A percentile compares a stretch with the other conserved stretches of the same genome.
Evolutionary conservation across 2,888 invertebrate genomes (phyloP).

Genomic region (Agriopis marginaria): DNA sequence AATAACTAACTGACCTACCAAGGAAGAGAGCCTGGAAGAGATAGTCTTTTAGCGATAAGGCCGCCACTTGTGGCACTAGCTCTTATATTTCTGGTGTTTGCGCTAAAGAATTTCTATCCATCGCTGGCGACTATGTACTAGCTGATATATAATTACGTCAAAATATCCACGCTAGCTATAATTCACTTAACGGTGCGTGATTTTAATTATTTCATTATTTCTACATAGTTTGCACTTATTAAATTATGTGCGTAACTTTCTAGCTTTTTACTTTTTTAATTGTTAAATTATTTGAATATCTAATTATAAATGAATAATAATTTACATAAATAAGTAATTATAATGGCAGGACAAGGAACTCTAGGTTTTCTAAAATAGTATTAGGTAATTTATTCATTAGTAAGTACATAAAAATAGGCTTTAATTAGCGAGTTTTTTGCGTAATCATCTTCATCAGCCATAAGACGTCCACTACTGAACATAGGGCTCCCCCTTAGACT

Average conservation of each 20-base stretch:
- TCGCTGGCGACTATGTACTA: not conserved
- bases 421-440: not conserved
- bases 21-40: too few relatives aligned
- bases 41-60: too few relatives aligned
- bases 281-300: slow-evolving; percentile 15
- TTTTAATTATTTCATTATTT: slow-evolving; percentile 23
- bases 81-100: too few relatives aligned
- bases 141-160: slow-evolving; percentile 15
- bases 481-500: too few relatives aligned
- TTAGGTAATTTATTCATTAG: slow-evolving; percentile 4
- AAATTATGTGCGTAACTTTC: slow-evolving; percentile 27
- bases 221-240: slow-evolving; percentile 26
- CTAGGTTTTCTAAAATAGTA: slow-evolving; percentile 6
- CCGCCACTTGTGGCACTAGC: too few relatives aligned
- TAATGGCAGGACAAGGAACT: not conserved
- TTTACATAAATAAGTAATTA: slow-evolving; percentile 1
- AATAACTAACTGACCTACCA: too few relatives aligned
- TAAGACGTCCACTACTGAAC: too few relatives aligned
- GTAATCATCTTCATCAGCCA: not conserved
- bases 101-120: too few relatives aligned
- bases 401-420: not conserved
- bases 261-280: slow-evolving; percentile 21
- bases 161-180: slow-evolving; percentile 6
- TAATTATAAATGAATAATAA: slow-evolving; percentile 10
- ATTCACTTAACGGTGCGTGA: slow-evolving; percentile 26